Percentiles rank a stretch among this genome's conserved stretches.
phyloP scores from a whole-genome alignment of 2,113 vertebrate species.

The Callocephalon fimbriatum region DNA sequence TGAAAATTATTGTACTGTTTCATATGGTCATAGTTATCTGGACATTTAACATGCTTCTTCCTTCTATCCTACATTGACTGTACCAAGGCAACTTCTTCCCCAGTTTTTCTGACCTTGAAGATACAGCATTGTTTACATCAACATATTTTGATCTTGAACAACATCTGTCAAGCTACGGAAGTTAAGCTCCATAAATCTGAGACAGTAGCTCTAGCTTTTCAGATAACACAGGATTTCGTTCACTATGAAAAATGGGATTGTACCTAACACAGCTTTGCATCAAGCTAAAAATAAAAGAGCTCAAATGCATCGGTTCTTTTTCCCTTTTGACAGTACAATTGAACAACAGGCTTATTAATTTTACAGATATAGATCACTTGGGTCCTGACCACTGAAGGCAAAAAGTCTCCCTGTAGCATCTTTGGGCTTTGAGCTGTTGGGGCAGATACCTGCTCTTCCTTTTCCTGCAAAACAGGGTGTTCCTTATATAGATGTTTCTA shows the following conservation, averaged over 20 bases:
- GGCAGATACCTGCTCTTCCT: not conserved
- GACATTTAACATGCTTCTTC: not conserved
- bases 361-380: not conserved
- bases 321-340: not conserved
- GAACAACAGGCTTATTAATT: not conserved
- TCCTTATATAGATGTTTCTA: not conserved
- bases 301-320: not conserved
- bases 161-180: slow-evolving; percentile 25
- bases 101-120: slow-evolving; percentile 6
- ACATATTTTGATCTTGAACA: slow-evolving; percentile 18
- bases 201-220: not conserved
- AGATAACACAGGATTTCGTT: not conserved
- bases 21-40: not conserved
- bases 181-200: slow-evolving; percentile 16
- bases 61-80: not conserved
- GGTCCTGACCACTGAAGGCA: not conserved
- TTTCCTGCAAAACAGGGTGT: not conserved
- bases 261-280: slow-evolving; percentile 10
- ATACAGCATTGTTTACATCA: not conserved
- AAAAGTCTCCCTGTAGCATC: not conserved
- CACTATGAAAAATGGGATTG: slow-evolving; percentile 47
- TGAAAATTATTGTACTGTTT: not conserved
- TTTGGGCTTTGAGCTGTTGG: not conserved
- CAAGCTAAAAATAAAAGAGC: slow-evolving; percentile 3
- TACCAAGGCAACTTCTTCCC: not conserved